Evolutionary conservation across 2,888 invertebrate genomes (phyloP), one percentile per base, ranked within the genome.

Genomic region (Meliscaeva auricollis): DNA sequence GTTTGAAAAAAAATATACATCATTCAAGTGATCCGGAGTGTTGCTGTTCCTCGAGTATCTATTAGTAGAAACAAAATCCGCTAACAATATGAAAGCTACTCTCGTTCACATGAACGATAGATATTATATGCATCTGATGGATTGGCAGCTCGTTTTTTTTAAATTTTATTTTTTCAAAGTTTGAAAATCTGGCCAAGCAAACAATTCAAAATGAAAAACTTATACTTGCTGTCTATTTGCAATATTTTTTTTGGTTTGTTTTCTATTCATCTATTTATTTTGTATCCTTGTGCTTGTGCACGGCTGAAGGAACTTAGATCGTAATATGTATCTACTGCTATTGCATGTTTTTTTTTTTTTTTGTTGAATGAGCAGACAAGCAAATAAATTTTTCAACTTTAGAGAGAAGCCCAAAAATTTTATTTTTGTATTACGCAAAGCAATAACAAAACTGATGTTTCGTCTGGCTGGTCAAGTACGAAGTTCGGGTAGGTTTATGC

Each of bases 381-480:
- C 54, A 69, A 54, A 79, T 78, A 79, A 56, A 74, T 78, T 74
- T 74, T 64, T 64, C 41, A 54, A 62, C 62, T 58, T 54, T 48
- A 26, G 7, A 52, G n/a, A 83, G 54, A 73, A 78, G 77, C 62
- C 68, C 72, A 72, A 77, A 41, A n/a, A 41, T 13, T 13, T 13
- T 13, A 13, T 13, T 13, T 13, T 1, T 4, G 13, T 41, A 13
- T 11, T 26, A 26, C 26, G 26, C 60, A 9, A 41, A 6, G 13
- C 13, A 13, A 58, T 26, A 30, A 17, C 54, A 32, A 54, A 48
- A 48, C 62, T 60, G 30, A 54, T 54, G 68, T 83, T 78, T 54
- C 83, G 69, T 78, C 74, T 78, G 83, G 74, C 26, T 83, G 62
- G 56, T 78, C 66, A 73, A 77, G 77, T 77, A 77, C 72, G 72